Evolutionary conservation across 1,140 invertebrate species (phyloP), one percentile per base, ranked within the genome.

Genomic region (Bombus pascuorum): DNA sequence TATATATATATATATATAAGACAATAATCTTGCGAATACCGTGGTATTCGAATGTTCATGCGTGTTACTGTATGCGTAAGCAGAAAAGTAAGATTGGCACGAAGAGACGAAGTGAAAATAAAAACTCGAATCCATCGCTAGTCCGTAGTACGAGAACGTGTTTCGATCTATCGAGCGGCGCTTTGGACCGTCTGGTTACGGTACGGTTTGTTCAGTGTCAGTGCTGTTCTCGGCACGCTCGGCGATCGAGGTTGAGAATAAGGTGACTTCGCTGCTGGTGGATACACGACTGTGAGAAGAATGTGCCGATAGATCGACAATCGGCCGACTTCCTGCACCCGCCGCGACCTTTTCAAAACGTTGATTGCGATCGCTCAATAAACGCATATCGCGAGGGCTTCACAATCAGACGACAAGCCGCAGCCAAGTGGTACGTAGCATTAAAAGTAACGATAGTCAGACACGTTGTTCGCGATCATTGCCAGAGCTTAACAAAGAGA

Each of bases 191-290:
- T n/a, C 77, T 66, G 66, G 75, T 76, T 59, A 68, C 81, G 34
- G 73, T 88, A 18, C 32, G 80, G 70, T 42, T 83, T 59, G 32
- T 65, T 90, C 89, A 84, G 83, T 84, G 71, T 73, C 89, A 90
- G 89, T 87, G 59, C 68, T 86, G 87, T 59, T 44, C 74, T 77
- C 81, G 79, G 74, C 84, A 82, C 87, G 81, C 22, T 82, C 89
- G 82, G 84, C 68, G 79, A 74, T 86, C 84, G 88, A 42, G 47
- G 32, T 80, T 87, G 57, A 72, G n/a, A 57, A 39, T 42, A 80
- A 57, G 68, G 76, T 73, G 77, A 28, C 18, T 32, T 62, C 28
- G 47, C 66, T 62, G 37, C 57, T 70, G 25, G 42, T 72, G 76
- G 37, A 34, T n/a, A 53, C 57, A 32, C 47, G 68, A 72, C 32